phyloP scores from a whole-genome alignment of 2,888 invertebrate species.

The Xestobium rufovillosum region DNA sequence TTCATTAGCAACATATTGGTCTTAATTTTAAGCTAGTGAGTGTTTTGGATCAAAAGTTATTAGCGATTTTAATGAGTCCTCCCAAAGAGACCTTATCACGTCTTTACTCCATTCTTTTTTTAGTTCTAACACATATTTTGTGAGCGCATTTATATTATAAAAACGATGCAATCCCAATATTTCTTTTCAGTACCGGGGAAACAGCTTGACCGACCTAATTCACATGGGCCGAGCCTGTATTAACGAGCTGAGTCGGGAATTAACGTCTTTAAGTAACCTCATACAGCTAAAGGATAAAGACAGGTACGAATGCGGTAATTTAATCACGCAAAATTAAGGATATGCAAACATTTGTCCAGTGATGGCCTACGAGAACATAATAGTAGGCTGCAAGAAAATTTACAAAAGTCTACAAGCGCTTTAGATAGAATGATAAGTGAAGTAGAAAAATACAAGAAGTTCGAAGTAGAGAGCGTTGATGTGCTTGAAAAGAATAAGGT shows the following conservation, averaged over 20 bases:
- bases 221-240: conserved; percentile 29
- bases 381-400: conserved; percentile 25
- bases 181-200: conserved; percentile 27
- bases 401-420: conserved; percentile 24
- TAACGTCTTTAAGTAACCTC: conserved; percentile 24
- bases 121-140: no score
- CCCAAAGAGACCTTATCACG: no score
- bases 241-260: conserved; percentile 29
- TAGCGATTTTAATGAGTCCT: no score
- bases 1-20: no score
- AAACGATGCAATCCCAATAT: conserved; percentile 4
- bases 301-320: conserved; percentile 25
- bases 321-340: not conserved
- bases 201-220: conserved; percentile 29
- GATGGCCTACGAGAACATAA: conserved; percentile 25
- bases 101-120: no score
- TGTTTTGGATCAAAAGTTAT: no score
- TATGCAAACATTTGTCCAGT: conserved; percentile 16
- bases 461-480: conserved; percentile 10
- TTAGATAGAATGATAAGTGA: conserved; percentile 22
- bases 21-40: no score
- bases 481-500: not conserved
- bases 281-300: conserved; percentile 27
- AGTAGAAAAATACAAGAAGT: conserved; percentile 18
- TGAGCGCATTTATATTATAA: no score